Evolutionary conservation across 2,888 invertebrate species (phyloP).

Genomic region (Lordiphosa fenestrarum): DNA sequence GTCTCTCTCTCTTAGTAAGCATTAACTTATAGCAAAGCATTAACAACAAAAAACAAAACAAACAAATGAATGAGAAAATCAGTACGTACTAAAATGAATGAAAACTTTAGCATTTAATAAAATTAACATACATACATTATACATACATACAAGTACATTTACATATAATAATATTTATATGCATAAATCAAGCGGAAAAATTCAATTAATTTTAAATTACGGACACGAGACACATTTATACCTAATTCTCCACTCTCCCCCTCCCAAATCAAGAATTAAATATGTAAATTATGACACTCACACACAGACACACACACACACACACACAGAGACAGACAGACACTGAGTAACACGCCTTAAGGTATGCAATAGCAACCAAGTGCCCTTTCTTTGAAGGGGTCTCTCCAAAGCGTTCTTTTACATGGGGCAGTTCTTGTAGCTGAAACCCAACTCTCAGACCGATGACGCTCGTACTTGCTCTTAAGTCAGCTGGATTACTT

Average conservation of each 20-base stretch:
- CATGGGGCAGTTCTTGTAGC: too few relatives aligned
- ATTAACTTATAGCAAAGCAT: conserved; percentile 23
- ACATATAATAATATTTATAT: conserved; percentile 6
- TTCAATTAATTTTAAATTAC: conserved; percentile 37
- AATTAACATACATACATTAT: conserved; percentile 37
- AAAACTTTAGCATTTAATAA: conserved; percentile 48
- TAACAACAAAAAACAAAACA: conserved; percentile 31
- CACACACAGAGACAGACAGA: conserved; percentile 11
- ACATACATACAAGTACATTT: conserved; percentile 12
- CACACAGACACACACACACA: neutral
- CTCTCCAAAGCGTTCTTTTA: too few relatives aligned
- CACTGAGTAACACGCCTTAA: conserved; percentile 14
- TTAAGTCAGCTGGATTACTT: too few relatives aligned
- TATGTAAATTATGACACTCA: neutral
- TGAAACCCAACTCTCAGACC: too few relatives aligned
- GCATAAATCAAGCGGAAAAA: conserved; percentile 20
- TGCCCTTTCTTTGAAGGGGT: too few relatives aligned
- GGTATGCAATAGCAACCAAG: conserved; percentile 19
- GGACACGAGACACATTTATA: neutral
- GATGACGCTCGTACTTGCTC: too few relatives aligned
- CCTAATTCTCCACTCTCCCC: too few relatives aligned
- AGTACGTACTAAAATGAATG: conserved; percentile 35
- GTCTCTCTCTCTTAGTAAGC: too few relatives aligned
- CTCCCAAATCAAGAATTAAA: too few relatives aligned
- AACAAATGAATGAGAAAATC: conserved; percentile 33